These are phyloP conservation scores for Endotricha flammealis DNA, from an alignment of 2,888 invertebrate species.

Conservation along the genomic window DNA sequence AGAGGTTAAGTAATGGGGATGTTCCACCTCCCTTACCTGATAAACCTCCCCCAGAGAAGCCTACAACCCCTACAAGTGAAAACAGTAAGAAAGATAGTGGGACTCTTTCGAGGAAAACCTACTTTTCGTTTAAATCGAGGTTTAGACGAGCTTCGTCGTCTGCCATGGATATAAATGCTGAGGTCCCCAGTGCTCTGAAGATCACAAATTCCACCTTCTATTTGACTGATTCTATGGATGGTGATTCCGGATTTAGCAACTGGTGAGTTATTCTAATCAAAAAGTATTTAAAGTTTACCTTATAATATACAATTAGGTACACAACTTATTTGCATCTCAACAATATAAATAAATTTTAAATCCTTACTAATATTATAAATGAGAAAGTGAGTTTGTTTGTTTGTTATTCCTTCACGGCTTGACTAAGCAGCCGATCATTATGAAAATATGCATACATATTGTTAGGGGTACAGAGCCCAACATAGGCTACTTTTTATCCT, in stretches of 20 bases:
- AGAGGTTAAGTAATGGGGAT: constrained; percentile 52
- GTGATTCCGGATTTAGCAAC: constrained; percentile 80
- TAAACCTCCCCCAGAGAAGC: constrained; percentile 50
- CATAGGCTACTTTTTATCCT: no score
- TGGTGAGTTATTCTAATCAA: constrained; percentile 51
- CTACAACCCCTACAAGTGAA: constrained; percentile 54
- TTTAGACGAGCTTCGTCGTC: constrained; percentile 80
- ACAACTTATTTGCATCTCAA: no score
- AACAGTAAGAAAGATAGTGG: constrained; percentile 57
- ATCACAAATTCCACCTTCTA: constrained; percentile 85
- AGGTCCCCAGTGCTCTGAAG: constrained; percentile 73
- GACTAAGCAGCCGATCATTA: no score
- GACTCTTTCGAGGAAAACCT: constrained; percentile 63
- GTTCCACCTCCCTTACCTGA: constrained; percentile 56
- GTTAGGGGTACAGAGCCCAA: no score
- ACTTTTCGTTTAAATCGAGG: constrained; percentile 80
- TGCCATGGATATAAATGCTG: constrained; percentile 70
- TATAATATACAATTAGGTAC: constrained; percentile 1
- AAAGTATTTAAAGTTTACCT: background rate
- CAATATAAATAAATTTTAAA: no score
- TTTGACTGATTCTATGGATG: constrained; percentile 81
- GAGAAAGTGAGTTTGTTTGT: no score
- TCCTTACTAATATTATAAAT: no score
- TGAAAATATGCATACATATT: no score
- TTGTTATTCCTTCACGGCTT: no score